Conservation (phyloP, 1,140 invertebrate species). For the Bicyclus anynana region DNA sequence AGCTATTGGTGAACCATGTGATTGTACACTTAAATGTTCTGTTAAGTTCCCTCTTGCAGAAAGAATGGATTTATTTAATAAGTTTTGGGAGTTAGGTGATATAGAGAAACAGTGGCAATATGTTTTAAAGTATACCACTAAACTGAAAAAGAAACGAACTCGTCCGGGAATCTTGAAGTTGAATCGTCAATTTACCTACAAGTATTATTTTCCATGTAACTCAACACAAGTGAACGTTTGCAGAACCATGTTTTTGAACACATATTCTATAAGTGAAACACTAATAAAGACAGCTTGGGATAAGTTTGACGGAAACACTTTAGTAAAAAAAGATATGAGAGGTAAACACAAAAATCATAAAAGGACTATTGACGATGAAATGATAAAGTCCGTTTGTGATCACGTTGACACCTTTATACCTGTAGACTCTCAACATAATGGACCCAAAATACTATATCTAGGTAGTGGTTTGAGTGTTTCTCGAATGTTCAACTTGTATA, state of each 20-base stretch:
- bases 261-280: not conserved
- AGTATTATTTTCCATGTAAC: conserved; percentile 2
- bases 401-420: no score
- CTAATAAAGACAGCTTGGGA: conserved; percentile 6
- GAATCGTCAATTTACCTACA: not conserved
- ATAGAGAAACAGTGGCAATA: conserved; percentile 5
- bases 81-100: conserved; percentile 1
- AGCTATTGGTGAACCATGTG: not conserved
- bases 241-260: conserved; percentile 22
- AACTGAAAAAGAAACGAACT: not conserved
- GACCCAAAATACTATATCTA: not conserved
- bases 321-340: not conserved
- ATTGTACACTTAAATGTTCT: not conserved
- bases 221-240: conserved; percentile 8
- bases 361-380: no score
- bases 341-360: conserved; percentile 2
- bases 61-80: conserved; percentile 1
- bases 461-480: not conserved
- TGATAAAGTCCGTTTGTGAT: no score
- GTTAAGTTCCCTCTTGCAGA: not conserved
- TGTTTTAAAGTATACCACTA: not conserved
- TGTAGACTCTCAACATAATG: no score
- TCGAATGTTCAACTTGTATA: not conserved
- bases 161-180: not conserved
- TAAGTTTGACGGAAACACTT: conserved; percentile 9